Percentiles rank a stretch among this genome's conserved stretches.
Evolutionary conservation across 2,113 vertebrate species (phyloP).

Genomic region (Hystrix cristata): DNA sequence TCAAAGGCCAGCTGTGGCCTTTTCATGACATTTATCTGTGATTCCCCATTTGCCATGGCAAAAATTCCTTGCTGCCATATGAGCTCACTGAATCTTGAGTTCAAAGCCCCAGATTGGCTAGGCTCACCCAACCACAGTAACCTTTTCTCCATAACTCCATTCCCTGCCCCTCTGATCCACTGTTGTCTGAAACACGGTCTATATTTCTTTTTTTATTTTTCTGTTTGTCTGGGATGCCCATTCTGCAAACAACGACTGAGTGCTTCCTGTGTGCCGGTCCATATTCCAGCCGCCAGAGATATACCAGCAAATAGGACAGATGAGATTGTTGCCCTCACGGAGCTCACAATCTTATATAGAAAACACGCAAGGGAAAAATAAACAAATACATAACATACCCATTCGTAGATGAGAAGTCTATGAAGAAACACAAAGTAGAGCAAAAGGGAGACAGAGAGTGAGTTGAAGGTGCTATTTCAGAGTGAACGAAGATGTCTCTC

Average conservation of each 20-base stretch:
- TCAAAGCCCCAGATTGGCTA: constrained; percentile 46
- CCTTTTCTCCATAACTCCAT: neutral
- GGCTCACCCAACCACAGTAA: neutral
- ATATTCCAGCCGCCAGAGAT: neutral
- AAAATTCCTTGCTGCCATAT: neutral
- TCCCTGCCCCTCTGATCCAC: neutral
- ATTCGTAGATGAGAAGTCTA: constrained; percentile 38
- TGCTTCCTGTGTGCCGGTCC: neutral
- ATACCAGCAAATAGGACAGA: constrained; percentile 29
- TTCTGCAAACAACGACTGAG: constrained; percentile 1
- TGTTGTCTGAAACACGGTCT: constrained; percentile 24
- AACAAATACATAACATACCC: neutral
- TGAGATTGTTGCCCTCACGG: neutral
- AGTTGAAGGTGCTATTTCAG: constrained; percentile 26
- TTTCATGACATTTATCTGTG: constrained; percentile 27
- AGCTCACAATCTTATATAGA: constrained; percentile 28
- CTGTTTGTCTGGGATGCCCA: neutral
- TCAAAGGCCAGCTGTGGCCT: constrained; percentile 46
- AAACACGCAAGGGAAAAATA: constrained; percentile 32
- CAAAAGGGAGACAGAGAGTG: neutral
- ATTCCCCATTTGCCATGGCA: constrained; percentile 7
- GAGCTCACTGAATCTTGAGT: constrained; percentile 23
- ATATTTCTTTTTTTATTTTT: constrained; percentile 5
- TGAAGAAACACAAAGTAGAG: constrained; percentile 16
- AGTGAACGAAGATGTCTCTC: constrained; percentile 4